phyloP scores from a whole-genome alignment of 37 sponge, comb jelly and placozoan genomes.

The Amphimedon queenslandica region DNA sequence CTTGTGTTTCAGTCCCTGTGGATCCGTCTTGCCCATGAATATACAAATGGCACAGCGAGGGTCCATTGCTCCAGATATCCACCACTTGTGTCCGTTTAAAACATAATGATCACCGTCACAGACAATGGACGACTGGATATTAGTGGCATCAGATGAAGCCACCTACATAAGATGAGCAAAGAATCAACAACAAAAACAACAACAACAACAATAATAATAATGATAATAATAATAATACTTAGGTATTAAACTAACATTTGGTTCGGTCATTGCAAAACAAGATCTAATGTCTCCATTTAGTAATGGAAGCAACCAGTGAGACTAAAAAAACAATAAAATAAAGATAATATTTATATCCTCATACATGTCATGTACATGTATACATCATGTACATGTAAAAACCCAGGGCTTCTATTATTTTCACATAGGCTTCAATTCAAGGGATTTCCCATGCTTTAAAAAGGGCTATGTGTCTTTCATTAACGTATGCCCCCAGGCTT shows the following conservation, averaged over 20 bases:
- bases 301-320: slow-evolving; percentile 74
- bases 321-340: slow-evolving; percentile 5
- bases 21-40: slow-evolving; percentile 79
- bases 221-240: neutral
- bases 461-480: neutral
- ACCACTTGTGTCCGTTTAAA: slow-evolving; percentile 91
- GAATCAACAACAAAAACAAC: neutral
- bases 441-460: neutral
- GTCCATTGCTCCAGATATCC: slow-evolving; percentile 86
- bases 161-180: slow-evolving; percentile 19
- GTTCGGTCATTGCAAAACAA: slow-evolving; percentile 89
- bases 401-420: too few relatives aligned
- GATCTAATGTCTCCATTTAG: slow-evolving; percentile 84
- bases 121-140: slow-evolving; percentile 67
- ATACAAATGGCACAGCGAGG: slow-evolving; percentile 73
- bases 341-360: neutral
- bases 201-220: slow-evolving; percentile 4
- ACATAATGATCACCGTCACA: slow-evolving; percentile 67
- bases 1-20: slow-evolving; percentile 40
- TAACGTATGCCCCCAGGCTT: neutral
- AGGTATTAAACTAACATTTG: slow-evolving; percentile 3
- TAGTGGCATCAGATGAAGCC: slow-evolving; percentile 93
- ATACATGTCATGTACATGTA: too few relatives aligned
- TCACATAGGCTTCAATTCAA: too few relatives aligned
- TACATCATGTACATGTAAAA: too few relatives aligned